Evolutionary conservation across 2,113 vertebrate genomes (phyloP).

Genomic region (Tenebrosternarchus preto): DNA sequence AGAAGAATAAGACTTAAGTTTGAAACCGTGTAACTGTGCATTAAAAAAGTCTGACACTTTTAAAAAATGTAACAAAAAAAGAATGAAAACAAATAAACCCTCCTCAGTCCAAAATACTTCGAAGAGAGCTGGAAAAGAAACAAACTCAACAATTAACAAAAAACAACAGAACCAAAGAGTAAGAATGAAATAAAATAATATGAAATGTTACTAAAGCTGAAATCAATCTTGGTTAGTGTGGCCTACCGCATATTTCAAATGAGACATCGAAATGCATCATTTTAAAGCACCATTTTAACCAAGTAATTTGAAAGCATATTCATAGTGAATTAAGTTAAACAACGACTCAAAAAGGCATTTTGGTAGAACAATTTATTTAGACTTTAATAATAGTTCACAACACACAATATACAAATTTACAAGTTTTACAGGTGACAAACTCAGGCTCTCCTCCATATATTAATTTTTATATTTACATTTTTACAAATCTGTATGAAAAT

Average conservation of each 20-base stretch:
- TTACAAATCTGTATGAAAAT: conserved; percentile 62
- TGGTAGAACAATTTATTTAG: conserved; percentile 64
- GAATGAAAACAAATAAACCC: too few species aligned
- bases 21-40: too few species aligned
- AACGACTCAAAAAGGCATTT: background rate
- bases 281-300: background rate
- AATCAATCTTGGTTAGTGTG: background rate
- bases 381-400: conserved; percentile 56
- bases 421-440: conserved; percentile 60
- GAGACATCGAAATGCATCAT: background rate
- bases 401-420: conserved; percentile 73
- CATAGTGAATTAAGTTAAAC: background rate
- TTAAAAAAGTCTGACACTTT: too few species aligned
- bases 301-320: background rate
- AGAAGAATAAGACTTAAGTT: too few species aligned
- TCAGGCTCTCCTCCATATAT: conserved; percentile 72
- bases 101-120: too few species aligned
- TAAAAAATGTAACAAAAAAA: too few species aligned
- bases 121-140: too few species aligned
- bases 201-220: too few species aligned
- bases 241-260: background rate
- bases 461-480: conserved; percentile 82
- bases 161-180: too few species aligned
- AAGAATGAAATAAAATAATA: too few species aligned
- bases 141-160: too few species aligned